Evolutionary conservation across 2,113 vertebrate species (phyloP).

Genomic region (Zapornia atra): DNA sequence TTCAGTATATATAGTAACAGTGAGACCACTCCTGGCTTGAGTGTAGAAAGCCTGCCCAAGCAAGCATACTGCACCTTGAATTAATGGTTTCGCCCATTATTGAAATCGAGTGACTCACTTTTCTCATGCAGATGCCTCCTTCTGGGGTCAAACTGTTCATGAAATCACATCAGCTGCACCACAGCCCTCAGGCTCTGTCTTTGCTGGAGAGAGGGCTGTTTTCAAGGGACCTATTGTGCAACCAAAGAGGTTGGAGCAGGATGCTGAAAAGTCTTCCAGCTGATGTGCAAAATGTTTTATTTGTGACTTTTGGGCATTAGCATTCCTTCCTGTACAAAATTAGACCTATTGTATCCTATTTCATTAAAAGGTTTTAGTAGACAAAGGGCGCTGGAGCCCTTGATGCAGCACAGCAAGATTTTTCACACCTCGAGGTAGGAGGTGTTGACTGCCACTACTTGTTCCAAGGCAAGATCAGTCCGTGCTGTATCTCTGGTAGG

Average conservation of each 20-base stretch:
- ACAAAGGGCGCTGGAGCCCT: not conserved
- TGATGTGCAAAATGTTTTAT: not conserved
- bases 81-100: slow-evolving; percentile 28
- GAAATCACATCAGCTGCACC: not conserved
- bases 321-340: not conserved
- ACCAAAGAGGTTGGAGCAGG: not conserved
- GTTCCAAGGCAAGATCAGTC: not conserved
- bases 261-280: not conserved
- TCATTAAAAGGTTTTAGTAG: not conserved
- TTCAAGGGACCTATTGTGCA: not conserved
- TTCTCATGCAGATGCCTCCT: not conserved
- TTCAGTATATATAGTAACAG: slow-evolving; percentile 41
- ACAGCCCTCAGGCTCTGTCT: not conserved
- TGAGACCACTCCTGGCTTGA: slow-evolving; percentile 12
- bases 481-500: not conserved
- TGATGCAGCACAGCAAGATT: not conserved
- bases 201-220: slow-evolving; percentile 8
- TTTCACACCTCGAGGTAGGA: not conserved
- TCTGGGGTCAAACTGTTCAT: slow-evolving; percentile 26
- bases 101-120: slow-evolving; percentile 33
- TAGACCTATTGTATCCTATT: not conserved
- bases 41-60: not conserved
- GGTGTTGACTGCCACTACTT: not conserved
- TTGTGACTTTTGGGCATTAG: not conserved
- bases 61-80: slow-evolving; percentile 10